These are phyloP conservation scores for Chloroclystis v-ata DNA, from an alignment of 2,888 invertebrate genomes.

Conservation along the genomic window DNA sequence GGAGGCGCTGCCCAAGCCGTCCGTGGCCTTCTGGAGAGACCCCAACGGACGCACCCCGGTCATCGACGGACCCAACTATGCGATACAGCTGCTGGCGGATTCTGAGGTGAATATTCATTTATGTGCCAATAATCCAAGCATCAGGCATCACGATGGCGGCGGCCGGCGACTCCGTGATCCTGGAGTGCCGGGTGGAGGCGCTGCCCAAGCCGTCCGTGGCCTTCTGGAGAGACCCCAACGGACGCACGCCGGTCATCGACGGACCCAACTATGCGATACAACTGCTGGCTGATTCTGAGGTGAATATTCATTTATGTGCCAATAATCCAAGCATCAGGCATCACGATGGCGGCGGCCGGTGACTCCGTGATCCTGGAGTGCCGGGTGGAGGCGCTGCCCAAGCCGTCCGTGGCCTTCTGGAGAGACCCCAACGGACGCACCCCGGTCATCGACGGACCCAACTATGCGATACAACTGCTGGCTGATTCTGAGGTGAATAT, in stretches of 20 bases:
- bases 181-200: conserved; percentile 88
- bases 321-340: conserved; percentile 85
- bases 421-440: conserved; percentile 84
- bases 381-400: conserved; percentile 86
- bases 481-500: conserved; percentile 30
- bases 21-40: conserved; percentile 89
- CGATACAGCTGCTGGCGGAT: conserved; percentile 79
- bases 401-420: conserved; percentile 90
- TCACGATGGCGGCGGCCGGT: conserved; percentile 86
- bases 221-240: conserved; percentile 88
- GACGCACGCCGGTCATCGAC: conserved; percentile 85
- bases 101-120: conserved; percentile 70
- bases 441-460: conserved; percentile 87
- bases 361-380: conserved; percentile 88
- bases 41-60: conserved; percentile 85
- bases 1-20: conserved; percentile 87
- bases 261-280: conserved; percentile 86
- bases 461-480: conserved; percentile 81
- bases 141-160: conserved; percentile 87
- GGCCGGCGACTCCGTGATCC: conserved; percentile 84
- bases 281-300: conserved; percentile 79
- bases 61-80: conserved; percentile 86
- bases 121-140: conserved; percentile 84
- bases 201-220: conserved; percentile 88
- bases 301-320: conserved; percentile 36